Base-by-base conservation (phyloP, 2,888 invertebrate species). In the Griposia aprilina region DNA sequence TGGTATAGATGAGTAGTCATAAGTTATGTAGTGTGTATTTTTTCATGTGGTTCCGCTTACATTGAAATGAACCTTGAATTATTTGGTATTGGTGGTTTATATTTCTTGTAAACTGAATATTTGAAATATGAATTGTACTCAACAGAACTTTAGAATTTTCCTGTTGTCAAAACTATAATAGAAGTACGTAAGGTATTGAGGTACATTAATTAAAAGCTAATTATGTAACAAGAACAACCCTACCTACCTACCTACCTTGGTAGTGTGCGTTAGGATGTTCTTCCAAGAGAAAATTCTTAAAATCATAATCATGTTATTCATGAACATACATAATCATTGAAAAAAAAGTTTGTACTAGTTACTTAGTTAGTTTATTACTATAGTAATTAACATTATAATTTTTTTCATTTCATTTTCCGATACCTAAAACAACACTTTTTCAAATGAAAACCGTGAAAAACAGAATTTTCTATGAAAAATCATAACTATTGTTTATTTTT, bases 21-120 rank as follows among this genome's bases (percentile, higher is more conserved):
- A 63, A 15, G 50, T 45, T 50, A 59, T 20, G 26, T 41, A 36
- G 77, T 55, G 30, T 50, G 48, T 71, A 36, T 62, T 67, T 57
- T 41, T 81, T 41, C 2, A 68, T 72, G 1, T 48, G 23, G n/a
- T 82, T 81, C 57, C 78, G 72, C 23, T 78, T 69, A 57, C 66
- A 66, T 76, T 36, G 17, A n/a, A 74, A 73, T 48, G 1, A 48
- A 72, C 55, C 10, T 48, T 66, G 2, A 11, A 48, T 66, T 26
- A 67, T 50, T 50, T 13, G 4, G 48, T 17, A 20, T 20, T 67
- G 67, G 7, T 20, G 7, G 26, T 73, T 36, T 50, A 20, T 36
- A 1, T 50, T n/a, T 15, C 23, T 23, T 50, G 23, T 77, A 23
- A 50, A 41, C 23, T 45, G 66, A 20, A 55, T 67, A 17, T 23